A percentile compares a stretch with the other conserved stretches of the same genome.
Conservation (phyloP, 1,140 invertebrate species). For the Lethrus apterus region DNA sequence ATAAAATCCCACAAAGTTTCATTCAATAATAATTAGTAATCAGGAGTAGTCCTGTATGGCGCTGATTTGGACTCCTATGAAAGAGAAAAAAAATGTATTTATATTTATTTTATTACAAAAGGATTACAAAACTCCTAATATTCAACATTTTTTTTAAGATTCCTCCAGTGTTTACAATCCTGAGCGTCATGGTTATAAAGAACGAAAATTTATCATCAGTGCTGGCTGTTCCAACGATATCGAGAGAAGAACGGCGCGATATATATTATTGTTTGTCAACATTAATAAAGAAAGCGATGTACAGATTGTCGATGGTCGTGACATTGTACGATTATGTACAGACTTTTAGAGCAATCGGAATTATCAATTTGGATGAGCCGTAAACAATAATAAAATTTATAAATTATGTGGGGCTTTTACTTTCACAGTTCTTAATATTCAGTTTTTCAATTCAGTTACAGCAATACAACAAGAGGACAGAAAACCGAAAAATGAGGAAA, state of each 20-base stretch:
- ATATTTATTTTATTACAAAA: constrained; percentile 9
- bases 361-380: constrained; percentile 11
- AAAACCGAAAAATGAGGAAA: too few species aligned
- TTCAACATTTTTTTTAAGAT: constrained; percentile 1
- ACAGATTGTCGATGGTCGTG: constrained; percentile 8
- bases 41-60: too few species aligned
- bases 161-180: background rate
- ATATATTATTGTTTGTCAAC: background rate
- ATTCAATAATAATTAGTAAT: too few species aligned
- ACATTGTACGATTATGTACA: constrained; percentile 15
- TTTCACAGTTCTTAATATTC: too few species aligned
- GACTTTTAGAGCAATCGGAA: constrained; percentile 10
- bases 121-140: background rate
- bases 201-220: background rate
- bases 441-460: too few species aligned
- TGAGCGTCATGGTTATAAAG: background rate
- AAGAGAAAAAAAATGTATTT: constrained; percentile 24
- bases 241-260: background rate
- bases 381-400: too few species aligned
- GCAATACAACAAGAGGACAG: too few species aligned
- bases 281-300: constrained; percentile 10
- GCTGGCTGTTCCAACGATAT: background rate
- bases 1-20: constrained; percentile 9
- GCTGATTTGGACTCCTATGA: too few species aligned
- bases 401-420: too few species aligned